These are phyloP conservation scores for Lochmaea crataegi DNA, from an alignment of 2,888 invertebrate genomes.

Conservation along the genomic window DNA sequence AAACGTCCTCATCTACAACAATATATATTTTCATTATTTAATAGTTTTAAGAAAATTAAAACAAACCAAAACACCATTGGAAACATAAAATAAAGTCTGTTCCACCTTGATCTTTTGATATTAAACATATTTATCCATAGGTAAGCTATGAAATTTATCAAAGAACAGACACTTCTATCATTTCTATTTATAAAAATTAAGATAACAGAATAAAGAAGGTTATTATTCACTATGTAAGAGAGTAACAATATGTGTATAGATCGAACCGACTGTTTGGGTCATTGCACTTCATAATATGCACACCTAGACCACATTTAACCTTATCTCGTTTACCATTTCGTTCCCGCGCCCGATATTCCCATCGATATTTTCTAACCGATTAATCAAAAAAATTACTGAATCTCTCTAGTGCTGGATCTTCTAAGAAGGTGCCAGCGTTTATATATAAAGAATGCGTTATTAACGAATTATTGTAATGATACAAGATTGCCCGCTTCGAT, in stretches of 20 bases:
- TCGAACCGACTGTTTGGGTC: constrained; percentile 4
- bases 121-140: background rate
- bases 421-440: constrained; percentile 9
- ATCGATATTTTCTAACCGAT: constrained; percentile 16
- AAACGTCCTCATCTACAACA: too few species aligned
- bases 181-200: constrained; percentile 2
- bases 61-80: background rate
- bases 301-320: constrained; percentile 10
- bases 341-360: constrained; percentile 11
- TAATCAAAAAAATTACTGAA: constrained; percentile 16
- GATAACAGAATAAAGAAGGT: constrained; percentile 5
- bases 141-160: background rate
- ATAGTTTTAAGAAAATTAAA: too few species aligned
- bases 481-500: background rate
- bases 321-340: constrained; percentile 10
- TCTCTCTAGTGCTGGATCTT: background rate
- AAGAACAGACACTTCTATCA: constrained; percentile 6
- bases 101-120: background rate
- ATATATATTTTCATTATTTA: too few species aligned
- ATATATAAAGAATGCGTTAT: constrained; percentile 20
- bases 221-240: background rate
- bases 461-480: constrained; percentile 31
- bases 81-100: background rate
- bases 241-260: background rate
- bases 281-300: constrained; percentile 8